These are phyloP conservation scores for Drosophila carrolli DNA, from an alignment of 1,140 invertebrate genomes.

Conservation along the genomic window DNA sequence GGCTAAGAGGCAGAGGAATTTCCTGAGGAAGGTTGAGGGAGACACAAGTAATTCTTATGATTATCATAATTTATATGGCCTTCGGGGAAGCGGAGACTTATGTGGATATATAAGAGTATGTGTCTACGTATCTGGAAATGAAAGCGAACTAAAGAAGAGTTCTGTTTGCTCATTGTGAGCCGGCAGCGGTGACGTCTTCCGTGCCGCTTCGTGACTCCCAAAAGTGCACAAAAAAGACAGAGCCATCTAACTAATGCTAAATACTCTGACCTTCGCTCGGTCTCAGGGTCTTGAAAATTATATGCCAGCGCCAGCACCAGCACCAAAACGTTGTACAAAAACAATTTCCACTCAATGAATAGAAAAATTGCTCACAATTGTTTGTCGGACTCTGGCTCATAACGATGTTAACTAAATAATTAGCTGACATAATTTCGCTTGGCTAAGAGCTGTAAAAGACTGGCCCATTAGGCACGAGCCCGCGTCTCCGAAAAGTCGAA, in stretches of 20 bases:
- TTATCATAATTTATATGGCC: slow-evolving; percentile 83
- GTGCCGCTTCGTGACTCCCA: slow-evolving; percentile 78
- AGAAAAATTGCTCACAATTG: slow-evolving; percentile 81
- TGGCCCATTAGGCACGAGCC: slow-evolving; percentile 68
- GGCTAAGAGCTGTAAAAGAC: slow-evolving; percentile 70
- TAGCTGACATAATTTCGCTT: slow-evolving; percentile 76
- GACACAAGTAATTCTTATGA: slow-evolving; percentile 79
- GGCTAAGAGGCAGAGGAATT: slow-evolving; percentile 46
- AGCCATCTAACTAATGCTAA: slow-evolving; percentile 69
- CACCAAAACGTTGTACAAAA: slow-evolving; percentile 43
- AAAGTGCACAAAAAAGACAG: slow-evolving; percentile 61
- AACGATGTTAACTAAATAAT: slow-evolving; percentile 80
- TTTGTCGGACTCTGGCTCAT: slow-evolving; percentile 41
- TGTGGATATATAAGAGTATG: slow-evolving; percentile 7
- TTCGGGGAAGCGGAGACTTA: slow-evolving; percentile 57
- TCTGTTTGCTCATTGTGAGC: slow-evolving; percentile 33
- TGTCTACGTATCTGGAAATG: slow-evolving; percentile 14
- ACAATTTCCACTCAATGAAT: slow-evolving; percentile 83
- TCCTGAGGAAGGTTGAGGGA: slow-evolving; percentile 31
- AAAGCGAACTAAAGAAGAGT: slow-evolving; percentile 61
- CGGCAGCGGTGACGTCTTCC: slow-evolving; percentile 68
- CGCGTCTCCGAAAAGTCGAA: slow-evolving; percentile 60
- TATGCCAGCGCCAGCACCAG: slow-evolving; percentile 57
- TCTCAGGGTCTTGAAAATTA: slow-evolving; percentile 81
- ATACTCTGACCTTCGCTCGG: slow-evolving; percentile 77